phyloP scores from a whole-genome alignment of 2,888 invertebrate species.

The Epistrophe grossulariae region DNA sequence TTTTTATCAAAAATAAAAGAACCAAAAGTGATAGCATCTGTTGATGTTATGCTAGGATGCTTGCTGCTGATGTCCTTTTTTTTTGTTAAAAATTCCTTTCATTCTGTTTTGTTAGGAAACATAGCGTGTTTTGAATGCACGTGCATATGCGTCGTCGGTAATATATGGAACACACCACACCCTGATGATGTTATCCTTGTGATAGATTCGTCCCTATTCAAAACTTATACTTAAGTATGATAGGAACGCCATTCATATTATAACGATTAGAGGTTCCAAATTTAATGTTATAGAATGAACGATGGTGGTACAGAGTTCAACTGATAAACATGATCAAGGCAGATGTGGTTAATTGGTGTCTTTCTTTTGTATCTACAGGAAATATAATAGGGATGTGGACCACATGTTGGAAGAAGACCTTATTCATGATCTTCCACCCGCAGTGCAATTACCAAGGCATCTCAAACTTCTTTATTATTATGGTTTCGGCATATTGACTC shows the following conservation, averaged over 20 bases:
- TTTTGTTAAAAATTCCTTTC: conserved; percentile 11
- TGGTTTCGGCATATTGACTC: conserved; percentile 42
- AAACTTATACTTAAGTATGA: background rate
- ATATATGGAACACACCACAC: conserved; percentile 44
- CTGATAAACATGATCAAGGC: conserved; percentile 54
- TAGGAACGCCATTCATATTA: conserved; percentile 29
- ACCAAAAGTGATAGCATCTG: conserved; percentile 64
- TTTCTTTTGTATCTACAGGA: background rate
- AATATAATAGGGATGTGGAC: conserved; percentile 51
- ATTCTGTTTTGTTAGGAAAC: conserved; percentile 35
- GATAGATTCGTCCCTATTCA: conserved; percentile 17
- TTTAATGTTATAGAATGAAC: background rate
- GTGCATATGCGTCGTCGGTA: conserved; percentile 22
- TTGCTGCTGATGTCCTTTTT: conserved; percentile 46
- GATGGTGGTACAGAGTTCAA: conserved; percentile 37
- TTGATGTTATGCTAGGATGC: conserved; percentile 46
- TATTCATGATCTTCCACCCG: conserved; percentile 50
- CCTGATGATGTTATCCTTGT: conserved; percentile 35
- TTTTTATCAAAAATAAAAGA: conserved; percentile 24
- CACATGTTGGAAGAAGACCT: conserved; percentile 46
- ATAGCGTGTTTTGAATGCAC: conserved; percentile 38
- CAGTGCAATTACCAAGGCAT: conserved; percentile 48
- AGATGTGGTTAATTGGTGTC: conserved; percentile 70
- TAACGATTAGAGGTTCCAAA: conserved; percentile 37
- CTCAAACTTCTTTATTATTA: conserved; percentile 64